These are phyloP conservation scores for Torymus texanus DNA, from an alignment of 2,888 invertebrate genomes.

Conservation along the genomic window DNA sequence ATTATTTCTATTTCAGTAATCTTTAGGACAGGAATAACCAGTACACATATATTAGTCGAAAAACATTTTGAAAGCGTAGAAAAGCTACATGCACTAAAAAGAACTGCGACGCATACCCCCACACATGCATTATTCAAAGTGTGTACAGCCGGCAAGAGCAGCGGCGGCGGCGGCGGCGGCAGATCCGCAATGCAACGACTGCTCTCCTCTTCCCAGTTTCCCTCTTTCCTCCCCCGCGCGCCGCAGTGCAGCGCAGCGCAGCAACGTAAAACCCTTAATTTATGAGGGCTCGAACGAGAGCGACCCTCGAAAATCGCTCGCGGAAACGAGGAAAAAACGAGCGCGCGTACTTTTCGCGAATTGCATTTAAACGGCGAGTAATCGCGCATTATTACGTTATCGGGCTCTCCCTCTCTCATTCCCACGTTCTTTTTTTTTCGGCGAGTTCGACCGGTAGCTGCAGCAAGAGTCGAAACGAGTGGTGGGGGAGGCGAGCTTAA, in stretches of 20 bases:
- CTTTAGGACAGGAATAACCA: too few relatives aligned
- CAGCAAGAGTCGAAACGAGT: background rate
- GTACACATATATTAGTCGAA: too few relatives aligned
- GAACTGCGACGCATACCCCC: too few relatives aligned
- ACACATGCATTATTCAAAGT: too few relatives aligned
- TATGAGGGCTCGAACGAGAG: slow-evolving; percentile 17
- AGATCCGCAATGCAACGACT: too few relatives aligned
- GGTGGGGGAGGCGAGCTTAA: slow-evolving; percentile 32
- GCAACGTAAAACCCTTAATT: slow-evolving; percentile 39
- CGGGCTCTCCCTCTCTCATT: slow-evolving; percentile 12
- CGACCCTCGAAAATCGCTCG: slow-evolving; percentile 6
- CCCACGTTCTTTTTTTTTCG: background rate
- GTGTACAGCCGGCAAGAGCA: too few relatives aligned
- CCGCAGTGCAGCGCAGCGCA: background rate
- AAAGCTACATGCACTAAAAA: too few relatives aligned
- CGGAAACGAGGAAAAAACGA: slow-evolving; percentile 1
- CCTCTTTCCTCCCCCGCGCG: background rate
- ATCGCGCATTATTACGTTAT: slow-evolving; percentile 52
- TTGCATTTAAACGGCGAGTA: slow-evolving; percentile 41
- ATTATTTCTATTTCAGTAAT: too few relatives aligned
- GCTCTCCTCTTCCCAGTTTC: background rate
- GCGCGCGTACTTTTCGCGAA: background rate
- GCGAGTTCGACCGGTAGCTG: background rate
- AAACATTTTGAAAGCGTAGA: too few relatives aligned
- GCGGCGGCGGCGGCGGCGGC: too few relatives aligned